A percentile compares a stretch with the other conserved stretches of the same genome.
Evolutionary conservation across 1,140 invertebrate genomes (phyloP).

Genomic region (Lasioglossum albipes): DNA sequence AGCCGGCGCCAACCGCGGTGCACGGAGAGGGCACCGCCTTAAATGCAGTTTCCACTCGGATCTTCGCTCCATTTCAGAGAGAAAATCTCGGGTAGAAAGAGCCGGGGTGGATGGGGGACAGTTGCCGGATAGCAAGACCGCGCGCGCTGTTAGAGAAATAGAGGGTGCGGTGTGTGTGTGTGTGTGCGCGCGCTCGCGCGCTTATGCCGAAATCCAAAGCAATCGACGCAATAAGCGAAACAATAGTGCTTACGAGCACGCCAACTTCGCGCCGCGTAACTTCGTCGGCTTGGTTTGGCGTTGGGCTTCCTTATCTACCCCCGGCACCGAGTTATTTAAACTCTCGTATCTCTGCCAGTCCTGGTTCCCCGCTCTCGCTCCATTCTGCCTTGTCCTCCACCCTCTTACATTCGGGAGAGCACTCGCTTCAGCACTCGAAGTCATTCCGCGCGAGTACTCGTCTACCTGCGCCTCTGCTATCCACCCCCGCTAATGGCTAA

Average conservation of each 20-base stretch:
- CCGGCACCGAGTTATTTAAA: conserved; percentile 67
- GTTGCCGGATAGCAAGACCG: conserved; percentile 6
- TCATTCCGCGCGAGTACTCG: conserved; percentile 17
- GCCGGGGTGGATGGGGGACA: conserved; percentile 4
- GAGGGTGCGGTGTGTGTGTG: neutral
- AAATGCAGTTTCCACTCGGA: conserved; percentile 58
- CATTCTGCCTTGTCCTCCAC: too few species aligned
- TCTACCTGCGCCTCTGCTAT: conserved; percentile 32
- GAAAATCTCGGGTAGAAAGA: conserved; percentile 19
- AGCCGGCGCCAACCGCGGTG: conserved; percentile 37
- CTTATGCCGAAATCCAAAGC: conserved; percentile 64
- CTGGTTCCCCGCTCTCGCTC: conserved; percentile 6
- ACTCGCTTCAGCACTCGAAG: neutral
- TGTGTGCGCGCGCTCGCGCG: neutral
- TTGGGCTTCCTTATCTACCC: conserved; percentile 59
- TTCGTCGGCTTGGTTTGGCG: conserved; percentile 38
- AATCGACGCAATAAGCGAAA: conserved; percentile 69
- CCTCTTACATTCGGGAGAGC: too few species aligned
- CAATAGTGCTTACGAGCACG: conserved; percentile 66
- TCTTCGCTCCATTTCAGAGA: conserved; percentile 7
- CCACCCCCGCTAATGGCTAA: conserved; percentile 41
- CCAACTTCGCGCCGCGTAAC: conserved; percentile 64
- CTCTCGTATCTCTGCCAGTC: conserved; percentile 63
- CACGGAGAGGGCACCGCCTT: conserved; percentile 30
- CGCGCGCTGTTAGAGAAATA: neutral